phyloP scores from a whole-genome alignment of 2,797 vertebrate species.

The Coluber constrictor region DNA sequence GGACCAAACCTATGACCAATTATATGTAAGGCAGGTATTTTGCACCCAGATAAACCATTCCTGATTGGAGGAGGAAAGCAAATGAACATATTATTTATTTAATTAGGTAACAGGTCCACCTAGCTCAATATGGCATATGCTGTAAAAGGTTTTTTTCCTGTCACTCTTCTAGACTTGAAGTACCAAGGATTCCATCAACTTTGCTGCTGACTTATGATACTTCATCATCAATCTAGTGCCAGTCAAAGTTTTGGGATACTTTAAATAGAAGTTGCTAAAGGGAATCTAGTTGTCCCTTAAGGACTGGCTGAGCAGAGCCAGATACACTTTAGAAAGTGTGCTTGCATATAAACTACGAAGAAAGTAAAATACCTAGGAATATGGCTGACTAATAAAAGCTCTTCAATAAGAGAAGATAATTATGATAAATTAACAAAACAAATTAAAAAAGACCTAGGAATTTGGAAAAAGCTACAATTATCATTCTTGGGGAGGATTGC shows the following conservation, averaged over 20 bases:
- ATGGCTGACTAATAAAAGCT: too few relatives aligned
- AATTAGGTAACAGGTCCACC: background rate
- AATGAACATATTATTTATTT: background rate
- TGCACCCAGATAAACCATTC: background rate
- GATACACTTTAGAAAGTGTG: too few relatives aligned
- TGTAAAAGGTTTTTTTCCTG: background rate
- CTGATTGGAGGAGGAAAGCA: background rate
- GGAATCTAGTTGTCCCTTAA: background rate
- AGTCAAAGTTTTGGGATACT: background rate
- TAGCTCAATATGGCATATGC: background rate
- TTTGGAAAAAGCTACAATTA: too few relatives aligned
- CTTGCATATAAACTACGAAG: too few relatives aligned
- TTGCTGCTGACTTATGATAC: background rate
- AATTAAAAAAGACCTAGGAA: too few relatives aligned
- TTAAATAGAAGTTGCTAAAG: background rate
- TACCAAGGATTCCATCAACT: background rate
- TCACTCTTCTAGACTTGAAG: background rate
- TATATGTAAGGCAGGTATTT: background rate
- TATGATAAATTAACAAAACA: too few relatives aligned
- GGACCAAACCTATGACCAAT: too few relatives aligned
- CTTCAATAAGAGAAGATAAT: too few relatives aligned
- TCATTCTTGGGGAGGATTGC: too few relatives aligned
- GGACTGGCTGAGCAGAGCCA: background rate
- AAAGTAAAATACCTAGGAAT: too few relatives aligned
- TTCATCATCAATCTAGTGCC: background rate